Conservation (phyloP, 2,113 vertebrate species). For the Prionailurus bengalensis region DNA sequence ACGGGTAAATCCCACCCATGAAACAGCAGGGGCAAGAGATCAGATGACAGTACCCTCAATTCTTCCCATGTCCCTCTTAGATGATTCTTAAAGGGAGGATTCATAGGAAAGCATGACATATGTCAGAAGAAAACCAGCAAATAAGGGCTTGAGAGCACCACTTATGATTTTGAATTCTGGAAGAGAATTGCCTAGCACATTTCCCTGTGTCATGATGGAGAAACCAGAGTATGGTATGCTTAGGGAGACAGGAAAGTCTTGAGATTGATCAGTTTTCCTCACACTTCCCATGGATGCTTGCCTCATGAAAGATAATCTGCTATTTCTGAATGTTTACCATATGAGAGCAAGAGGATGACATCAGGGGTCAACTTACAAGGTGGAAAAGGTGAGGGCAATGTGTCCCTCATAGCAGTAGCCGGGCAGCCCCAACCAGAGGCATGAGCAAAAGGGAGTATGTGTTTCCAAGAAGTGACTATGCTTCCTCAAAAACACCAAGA, state of each 20-base stretch:
- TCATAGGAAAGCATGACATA: background rate
- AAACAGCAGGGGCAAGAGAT: background rate
- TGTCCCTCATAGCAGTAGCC: fast-evolving
- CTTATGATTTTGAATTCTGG: background rate
- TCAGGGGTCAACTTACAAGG: fast-evolving
- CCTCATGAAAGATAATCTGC: background rate
- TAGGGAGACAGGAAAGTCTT: background rate
- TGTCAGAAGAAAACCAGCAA: background rate
- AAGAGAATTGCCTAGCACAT: background rate
- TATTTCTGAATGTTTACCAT: background rate
- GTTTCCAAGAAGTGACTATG: background rate
- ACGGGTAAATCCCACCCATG: background rate
- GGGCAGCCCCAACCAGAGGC: fast-evolving
- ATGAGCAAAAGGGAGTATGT: fast-evolving
- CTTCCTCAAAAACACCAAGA: background rate
- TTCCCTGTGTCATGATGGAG: background rate
- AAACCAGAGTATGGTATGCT: background rate
- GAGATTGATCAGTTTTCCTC: too few relatives aligned
- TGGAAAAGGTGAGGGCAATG: fast-evolving
- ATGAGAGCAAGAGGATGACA: background rate
- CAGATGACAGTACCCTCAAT: background rate
- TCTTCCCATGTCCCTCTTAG: background rate
- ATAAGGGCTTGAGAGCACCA: background rate
- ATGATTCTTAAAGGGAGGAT: background rate
- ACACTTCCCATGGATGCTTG: background rate